phyloP scores from a whole-genome alignment of 2,797 vertebrate genomes.

The Cynodonichthys magdalenae region DNA sequence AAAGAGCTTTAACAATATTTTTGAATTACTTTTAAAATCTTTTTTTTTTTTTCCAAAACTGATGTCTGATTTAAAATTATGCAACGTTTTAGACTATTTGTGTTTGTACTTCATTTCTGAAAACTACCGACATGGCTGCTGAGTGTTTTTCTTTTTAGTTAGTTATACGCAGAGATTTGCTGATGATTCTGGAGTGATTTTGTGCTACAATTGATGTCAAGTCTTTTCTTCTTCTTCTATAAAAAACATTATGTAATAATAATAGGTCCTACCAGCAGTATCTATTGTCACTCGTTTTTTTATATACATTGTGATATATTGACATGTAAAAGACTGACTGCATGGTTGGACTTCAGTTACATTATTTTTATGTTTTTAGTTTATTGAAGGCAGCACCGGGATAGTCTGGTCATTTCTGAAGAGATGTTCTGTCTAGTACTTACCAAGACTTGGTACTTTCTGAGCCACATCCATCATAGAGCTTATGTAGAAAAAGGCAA shows the following conservation, averaged over 20 bases:
- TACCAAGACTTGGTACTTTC: too few species aligned
- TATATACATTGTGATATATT: too few species aligned
- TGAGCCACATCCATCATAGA: too few species aligned
- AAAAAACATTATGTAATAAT: conserved; percentile 1
- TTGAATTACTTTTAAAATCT: too few species aligned
- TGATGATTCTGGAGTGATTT: conserved; percentile 13
- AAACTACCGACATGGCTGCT: conserved; percentile 3
- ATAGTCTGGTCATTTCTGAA: too few species aligned
- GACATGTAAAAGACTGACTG: too few species aligned
- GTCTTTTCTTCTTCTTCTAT: conserved; percentile 16
- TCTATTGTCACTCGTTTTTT: conserved; percentile 64
- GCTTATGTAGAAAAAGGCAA: too few species aligned
- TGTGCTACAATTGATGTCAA: conserved; percentile 7
- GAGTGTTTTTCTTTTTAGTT: too few species aligned
- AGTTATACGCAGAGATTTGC: not conserved
- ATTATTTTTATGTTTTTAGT: conserved; percentile 53
- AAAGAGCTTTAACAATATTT: too few species aligned
- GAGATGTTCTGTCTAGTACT: too few species aligned
- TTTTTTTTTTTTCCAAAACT: too few species aligned
- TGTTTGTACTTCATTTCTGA: not conserved
- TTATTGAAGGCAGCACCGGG: conserved; percentile 34
- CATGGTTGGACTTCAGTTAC: conserved; percentile 54
- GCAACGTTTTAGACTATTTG: not conserved
- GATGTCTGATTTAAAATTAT: not conserved
- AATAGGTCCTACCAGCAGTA: not conserved